phyloP scores from a whole-genome alignment of 2,888 invertebrate genomes.

The Apocheima hispidaria region DNA sequence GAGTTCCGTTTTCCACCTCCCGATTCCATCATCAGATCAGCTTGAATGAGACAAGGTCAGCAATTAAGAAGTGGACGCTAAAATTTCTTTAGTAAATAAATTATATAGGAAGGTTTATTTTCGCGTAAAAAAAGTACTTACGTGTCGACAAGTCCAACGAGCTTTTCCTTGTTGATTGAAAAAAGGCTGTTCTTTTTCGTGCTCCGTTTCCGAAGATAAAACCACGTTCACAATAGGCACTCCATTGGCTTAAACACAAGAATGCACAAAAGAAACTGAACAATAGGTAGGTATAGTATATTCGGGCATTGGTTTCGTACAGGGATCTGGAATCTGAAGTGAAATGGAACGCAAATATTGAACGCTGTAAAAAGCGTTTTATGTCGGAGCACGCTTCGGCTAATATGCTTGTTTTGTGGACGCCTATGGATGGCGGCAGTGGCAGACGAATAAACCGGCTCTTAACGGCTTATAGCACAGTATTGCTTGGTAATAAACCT shows the following conservation, averaged over 20 bases:
- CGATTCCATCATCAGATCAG: no score
- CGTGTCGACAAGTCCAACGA: slow-evolving; percentile 1
- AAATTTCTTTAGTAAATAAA: background rate
- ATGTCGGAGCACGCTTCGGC: slow-evolving; percentile 71
- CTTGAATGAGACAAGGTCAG: no score
- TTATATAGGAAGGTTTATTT: slow-evolving; percentile 5
- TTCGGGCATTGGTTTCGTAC: slow-evolving; percentile 64
- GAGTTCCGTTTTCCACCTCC: no score
- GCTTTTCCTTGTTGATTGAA: slow-evolving; percentile 22
- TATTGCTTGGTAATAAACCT: no score
- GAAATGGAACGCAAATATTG: slow-evolving; percentile 82
- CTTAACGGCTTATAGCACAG: background rate
- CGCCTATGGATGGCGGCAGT: slow-evolving; percentile 13
- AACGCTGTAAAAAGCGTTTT: slow-evolving; percentile 73
- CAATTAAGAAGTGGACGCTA: no score
- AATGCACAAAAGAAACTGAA: slow-evolving; percentile 56
- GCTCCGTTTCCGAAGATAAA: slow-evolving; percentile 25
- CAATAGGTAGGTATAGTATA: slow-evolving; percentile 62
- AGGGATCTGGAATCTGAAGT: slow-evolving; percentile 62
- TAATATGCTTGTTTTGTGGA: slow-evolving; percentile 51
- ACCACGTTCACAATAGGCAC: slow-evolving; percentile 29
- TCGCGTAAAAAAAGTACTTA: background rate
- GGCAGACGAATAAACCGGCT: background rate
- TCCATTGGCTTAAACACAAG: slow-evolving; percentile 34
- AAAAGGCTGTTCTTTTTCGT: slow-evolving; percentile 21